Evolutionary conservation across 2,113 vertebrate species (phyloP).

Genomic region (Syrrhaptes paradoxus): DNA sequence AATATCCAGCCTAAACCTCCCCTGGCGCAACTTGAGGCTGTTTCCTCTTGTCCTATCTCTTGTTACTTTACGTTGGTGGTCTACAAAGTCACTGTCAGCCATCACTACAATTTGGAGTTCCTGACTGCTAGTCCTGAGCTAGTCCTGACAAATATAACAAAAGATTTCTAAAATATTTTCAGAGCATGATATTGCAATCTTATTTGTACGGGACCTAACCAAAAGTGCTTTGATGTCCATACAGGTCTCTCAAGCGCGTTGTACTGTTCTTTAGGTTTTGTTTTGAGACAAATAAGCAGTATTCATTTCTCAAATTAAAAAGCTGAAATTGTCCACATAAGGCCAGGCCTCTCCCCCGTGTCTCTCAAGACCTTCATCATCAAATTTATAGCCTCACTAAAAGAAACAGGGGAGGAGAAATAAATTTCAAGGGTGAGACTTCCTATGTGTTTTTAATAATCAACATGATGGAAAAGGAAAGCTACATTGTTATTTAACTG

Average conservation of each 20-base stretch:
- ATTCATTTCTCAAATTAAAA: background rate
- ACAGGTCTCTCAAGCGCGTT: background rate
- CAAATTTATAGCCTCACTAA: background rate
- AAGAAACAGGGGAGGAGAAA: background rate
- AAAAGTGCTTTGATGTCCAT: background rate
- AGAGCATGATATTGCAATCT: background rate
- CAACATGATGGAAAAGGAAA: background rate
- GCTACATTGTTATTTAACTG: background rate
- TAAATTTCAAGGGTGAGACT: background rate
- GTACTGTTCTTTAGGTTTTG: background rate
- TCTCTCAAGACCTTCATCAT: background rate
- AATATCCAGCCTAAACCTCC: no score
- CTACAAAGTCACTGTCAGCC: background rate
- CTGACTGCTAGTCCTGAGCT: background rate
- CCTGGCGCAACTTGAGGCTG: no score
- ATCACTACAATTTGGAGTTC: background rate
- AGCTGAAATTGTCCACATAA: background rate
- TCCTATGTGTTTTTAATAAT: background rate
- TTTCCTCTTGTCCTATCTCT: no score
- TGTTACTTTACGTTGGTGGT: background rate
- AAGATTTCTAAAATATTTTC: background rate
- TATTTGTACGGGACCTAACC: background rate
- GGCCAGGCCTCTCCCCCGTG: background rate
- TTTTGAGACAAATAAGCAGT: background rate
- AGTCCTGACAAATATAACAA: background rate